Evolutionary conservation across 2,113 vertebrate species (phyloP), one percentile per base, ranked within the genome.

Genomic region (Paracanthobrama guichenoti): DNA sequence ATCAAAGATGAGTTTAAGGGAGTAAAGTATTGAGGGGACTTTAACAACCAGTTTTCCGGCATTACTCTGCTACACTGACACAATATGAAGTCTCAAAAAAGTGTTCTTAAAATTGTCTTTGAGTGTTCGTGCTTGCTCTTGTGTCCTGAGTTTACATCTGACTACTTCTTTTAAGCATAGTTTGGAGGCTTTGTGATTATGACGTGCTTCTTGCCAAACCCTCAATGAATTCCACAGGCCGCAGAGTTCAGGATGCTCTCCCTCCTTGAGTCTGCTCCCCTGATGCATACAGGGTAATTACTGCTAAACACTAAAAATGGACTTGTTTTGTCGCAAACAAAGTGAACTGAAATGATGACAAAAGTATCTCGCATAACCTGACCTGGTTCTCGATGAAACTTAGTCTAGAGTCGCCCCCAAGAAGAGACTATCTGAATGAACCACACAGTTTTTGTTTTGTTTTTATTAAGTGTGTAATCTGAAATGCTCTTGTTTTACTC

Each of bases 101-200:
- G 14, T 12, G 2, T 22, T 60, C 26, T 8, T 22, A 31, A 79
- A 83, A 16, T 14, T 39, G 13, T 35, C 39, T 79, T 82, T 53
- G 14, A 12, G 42, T 80, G 11, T 60, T 76, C 57, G 31, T 74
- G 48, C 62, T 7, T 86, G 86, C 78, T 67, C 42, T 20, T 66
- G 74, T 79, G 87, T 83, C 48, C 79, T 66, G 39, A 85, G 79
- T 78, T 81, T 71, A 87, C n/a, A 71, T 83, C 89, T 89, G 31
- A 85, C 87, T 88, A 93, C 93, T 96, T 96, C 24, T 97, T 95
- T 95, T 95, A 95, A 95, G 91, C 92, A 91, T 91, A 86, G 91
- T 95, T 95, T 94, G 88, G 91, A 91, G 94, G 92, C 89, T 92
- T 92, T 93, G 87, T 92, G 87, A 95, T 94, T 93, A 93, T 85